phyloP scores from a whole-genome alignment of 2,113 vertebrate genomes.

The Alectura lathami region DNA sequence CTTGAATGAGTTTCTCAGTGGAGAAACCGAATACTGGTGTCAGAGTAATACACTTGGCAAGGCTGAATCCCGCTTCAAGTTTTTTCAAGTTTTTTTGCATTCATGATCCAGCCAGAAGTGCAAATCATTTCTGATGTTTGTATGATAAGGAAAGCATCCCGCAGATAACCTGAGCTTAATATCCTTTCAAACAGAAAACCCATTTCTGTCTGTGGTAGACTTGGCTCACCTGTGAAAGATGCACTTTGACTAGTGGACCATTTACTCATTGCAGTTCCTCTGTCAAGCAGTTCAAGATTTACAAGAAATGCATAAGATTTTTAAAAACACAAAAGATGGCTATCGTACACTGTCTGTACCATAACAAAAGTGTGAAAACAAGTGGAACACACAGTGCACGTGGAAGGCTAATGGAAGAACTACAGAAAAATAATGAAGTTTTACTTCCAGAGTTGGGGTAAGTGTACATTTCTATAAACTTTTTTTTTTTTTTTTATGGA shows the following conservation, averaged over 20 bases:
- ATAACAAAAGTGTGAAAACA: not conserved
- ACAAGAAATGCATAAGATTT: not conserved
- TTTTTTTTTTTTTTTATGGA: not conserved
- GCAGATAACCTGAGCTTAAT: not conserved
- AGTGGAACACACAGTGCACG: not conserved
- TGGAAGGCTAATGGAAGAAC: not conserved
- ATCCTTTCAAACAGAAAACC: not conserved
- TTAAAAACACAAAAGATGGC: not conserved
- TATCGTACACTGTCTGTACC: not conserved
- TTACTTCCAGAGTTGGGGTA: not conserved
- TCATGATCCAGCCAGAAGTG: not conserved
- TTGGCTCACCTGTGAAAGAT: not conserved
- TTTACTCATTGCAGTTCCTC: not conserved
- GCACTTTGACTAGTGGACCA: not conserved
- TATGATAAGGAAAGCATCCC: not conserved
- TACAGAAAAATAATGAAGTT: not conserved
- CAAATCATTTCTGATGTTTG: not conserved
- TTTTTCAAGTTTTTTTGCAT: not conserved
- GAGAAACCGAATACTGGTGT: not conserved
- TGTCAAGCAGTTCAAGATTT: not conserved
- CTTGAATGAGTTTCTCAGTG: not conserved
- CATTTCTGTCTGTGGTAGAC: not conserved
- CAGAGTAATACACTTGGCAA: not conserved
- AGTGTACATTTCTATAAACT: not conserved
- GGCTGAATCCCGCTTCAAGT: not conserved